Percentiles rank a stretch among this genome's conserved stretches.
These are phyloP conservation scores for Macrosteles quadrilineatus DNA, from an alignment of 1,140 invertebrate genomes.

Conservation along the genomic window DNA sequence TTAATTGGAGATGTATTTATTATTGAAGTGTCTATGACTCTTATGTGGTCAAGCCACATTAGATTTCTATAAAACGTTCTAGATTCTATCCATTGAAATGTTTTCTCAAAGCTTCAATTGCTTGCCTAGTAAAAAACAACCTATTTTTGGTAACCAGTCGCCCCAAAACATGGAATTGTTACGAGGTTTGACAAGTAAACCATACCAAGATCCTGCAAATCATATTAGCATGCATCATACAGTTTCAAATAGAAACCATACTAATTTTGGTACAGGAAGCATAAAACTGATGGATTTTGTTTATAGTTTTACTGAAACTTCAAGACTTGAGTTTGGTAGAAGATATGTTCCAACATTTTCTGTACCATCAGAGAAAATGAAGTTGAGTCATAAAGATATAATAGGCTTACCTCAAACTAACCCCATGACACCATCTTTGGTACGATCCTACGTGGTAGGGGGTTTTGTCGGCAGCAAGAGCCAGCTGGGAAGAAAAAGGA, in stretches of 20 bases:
- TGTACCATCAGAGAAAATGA: background rate
- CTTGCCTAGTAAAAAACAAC: slow-evolving; percentile 3
- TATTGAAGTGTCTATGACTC: background rate
- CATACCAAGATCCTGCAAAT: background rate
- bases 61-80: background rate
- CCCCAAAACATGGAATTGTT: background rate
- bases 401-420: background rate
- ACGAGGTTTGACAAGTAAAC: background rate
- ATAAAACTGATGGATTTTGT: background rate
- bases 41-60: background rate
- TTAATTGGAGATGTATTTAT: background rate
- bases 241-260: background rate
- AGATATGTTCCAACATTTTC: background rate
- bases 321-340: background rate
- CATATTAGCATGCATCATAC: background rate
- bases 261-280: background rate
- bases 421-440: background rate
- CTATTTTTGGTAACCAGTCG: background rate
- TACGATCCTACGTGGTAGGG: slow-evolving; percentile 30
- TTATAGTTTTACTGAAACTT: background rate
- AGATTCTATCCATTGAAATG: background rate
- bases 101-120: background rate
- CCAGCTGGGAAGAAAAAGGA: slow-evolving; percentile 12
- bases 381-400: slow-evolving; percentile 10
- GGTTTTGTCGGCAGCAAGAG: slow-evolving; percentile 41